Evolutionary conservation across 1,140 invertebrate species (phyloP).

Genomic region (Notospermus geniculatus): DNA sequence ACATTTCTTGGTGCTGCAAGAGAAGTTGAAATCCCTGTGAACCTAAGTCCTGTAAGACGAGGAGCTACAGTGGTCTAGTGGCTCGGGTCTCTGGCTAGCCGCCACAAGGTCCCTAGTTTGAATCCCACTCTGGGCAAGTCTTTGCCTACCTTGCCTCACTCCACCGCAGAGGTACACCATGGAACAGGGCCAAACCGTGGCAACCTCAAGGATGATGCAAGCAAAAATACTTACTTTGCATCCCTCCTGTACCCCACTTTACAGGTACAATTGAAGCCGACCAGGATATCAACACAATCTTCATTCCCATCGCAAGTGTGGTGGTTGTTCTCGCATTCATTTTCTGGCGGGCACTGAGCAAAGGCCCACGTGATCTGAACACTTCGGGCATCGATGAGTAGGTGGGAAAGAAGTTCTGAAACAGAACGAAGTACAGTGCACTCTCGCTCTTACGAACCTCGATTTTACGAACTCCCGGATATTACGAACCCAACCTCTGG

Average conservation of each 20-base stretch:
- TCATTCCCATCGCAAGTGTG: slow-evolving; percentile 88
- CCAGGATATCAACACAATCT: slow-evolving; percentile 72
- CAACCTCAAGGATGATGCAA: neutral
- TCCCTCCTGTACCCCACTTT: slow-evolving; percentile 70
- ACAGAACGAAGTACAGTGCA: no score
- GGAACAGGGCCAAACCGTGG: neutral
- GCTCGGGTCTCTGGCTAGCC: no score
- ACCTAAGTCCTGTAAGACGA: no score
- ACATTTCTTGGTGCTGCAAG: slow-evolving; percentile 60
- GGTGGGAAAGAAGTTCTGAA: no score
- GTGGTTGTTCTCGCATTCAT: slow-evolving; percentile 89
- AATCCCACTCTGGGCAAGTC: neutral
- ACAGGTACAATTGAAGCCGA: slow-evolving; percentile 83
- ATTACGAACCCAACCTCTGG: no score
- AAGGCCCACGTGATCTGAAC: slow-evolving; percentile 70
- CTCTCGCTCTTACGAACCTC: no score
- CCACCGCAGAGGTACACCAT: neutral
- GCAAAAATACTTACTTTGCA: slow-evolving; percentile 26
- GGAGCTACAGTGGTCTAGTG: no score
- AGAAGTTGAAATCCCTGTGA: slow-evolving; percentile 8
- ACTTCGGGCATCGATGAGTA: no score
- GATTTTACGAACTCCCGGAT: no score
- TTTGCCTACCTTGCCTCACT: no score
- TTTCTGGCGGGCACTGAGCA: slow-evolving; percentile 82
- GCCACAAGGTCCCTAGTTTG: no score